These are phyloP conservation scores for Conus canariensis DNA, from an alignment of 2,888 invertebrate genomes.

Conservation along the genomic window DNA sequence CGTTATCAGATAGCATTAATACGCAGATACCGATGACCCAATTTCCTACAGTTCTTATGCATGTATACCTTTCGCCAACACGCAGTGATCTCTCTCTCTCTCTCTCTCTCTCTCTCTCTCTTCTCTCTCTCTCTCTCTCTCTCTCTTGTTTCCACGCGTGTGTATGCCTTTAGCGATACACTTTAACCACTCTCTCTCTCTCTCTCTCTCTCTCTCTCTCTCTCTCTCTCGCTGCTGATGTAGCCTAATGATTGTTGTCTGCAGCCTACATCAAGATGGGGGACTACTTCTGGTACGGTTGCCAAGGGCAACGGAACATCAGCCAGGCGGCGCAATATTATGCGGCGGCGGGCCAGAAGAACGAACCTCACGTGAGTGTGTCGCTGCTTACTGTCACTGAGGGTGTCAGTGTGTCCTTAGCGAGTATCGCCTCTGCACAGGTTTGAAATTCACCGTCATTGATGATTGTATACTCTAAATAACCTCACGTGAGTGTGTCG, in stretches of 20 bases:
- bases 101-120: not conserved
- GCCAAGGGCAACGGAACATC: constrained; percentile 61
- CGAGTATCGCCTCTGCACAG: too few species aligned
- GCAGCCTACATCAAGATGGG: constrained; percentile 77
- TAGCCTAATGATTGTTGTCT: not conserved
- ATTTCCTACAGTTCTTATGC: too few species aligned
- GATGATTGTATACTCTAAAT: too few species aligned
- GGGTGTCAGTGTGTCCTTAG: too few species aligned
- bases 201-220: constrained; percentile 1
- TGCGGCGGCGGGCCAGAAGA: constrained; percentile 66
- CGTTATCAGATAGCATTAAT: too few species aligned
- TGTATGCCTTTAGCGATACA: too few species aligned
- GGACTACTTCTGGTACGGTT: constrained; percentile 76
- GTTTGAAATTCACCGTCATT: too few species aligned
- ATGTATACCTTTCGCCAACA: too few species aligned
- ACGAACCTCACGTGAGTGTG: constrained; percentile 73
- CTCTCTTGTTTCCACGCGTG: not conserved
- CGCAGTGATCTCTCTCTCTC: too few species aligned
- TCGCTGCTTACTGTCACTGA: not conserved
- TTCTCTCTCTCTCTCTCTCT: too few species aligned
- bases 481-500: constrained; percentile 69
- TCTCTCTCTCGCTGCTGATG: too few species aligned
- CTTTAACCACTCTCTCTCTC: not conserved
- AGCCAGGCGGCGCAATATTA: constrained; percentile 68
- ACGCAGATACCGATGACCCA: too few species aligned